Conservation (phyloP, 1,140 invertebrate species). For the Atopsyche davidsoni region DNA sequence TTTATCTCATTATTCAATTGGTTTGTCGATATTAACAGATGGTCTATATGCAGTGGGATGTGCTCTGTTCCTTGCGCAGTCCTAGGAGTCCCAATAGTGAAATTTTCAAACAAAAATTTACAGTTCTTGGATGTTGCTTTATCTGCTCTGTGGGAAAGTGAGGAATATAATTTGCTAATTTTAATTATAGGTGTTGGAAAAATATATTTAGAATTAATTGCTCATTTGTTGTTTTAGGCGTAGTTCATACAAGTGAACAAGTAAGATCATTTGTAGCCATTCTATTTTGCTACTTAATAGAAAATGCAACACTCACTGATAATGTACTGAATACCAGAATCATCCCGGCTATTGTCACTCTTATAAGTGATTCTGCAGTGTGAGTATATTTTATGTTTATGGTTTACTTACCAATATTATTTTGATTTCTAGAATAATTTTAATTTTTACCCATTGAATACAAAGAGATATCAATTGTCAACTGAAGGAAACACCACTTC, state of each 20-base stretch:
- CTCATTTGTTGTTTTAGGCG: constrained; percentile 39
- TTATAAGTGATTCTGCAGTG: constrained; percentile 61
- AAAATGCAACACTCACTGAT: constrained; percentile 53
- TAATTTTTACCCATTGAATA: too few relatives aligned
- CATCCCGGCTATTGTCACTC: constrained; percentile 60
- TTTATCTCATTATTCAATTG: neutral
- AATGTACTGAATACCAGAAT: constrained; percentile 51
- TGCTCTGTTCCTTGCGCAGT: constrained; percentile 44
- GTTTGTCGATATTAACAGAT: constrained; percentile 31
- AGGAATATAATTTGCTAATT: constrained; percentile 28
- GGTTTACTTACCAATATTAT: too few relatives aligned
- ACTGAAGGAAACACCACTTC: too few relatives aligned
- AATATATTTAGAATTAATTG: constrained; percentile 5
- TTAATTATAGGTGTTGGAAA: constrained; percentile 6
- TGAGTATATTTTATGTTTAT: constrained; percentile 37
- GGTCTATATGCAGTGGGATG: constrained; percentile 43
- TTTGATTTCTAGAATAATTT: too few relatives aligned
- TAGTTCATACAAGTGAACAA: constrained; percentile 48
- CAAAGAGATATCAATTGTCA: too few relatives aligned
- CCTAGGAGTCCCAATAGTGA: constrained; percentile 50
- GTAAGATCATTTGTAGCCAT: constrained; percentile 20
- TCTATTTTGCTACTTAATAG: constrained; percentile 26
- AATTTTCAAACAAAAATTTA: constrained; percentile 43
- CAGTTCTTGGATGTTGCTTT: constrained; percentile 56
- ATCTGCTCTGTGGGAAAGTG: constrained; percentile 64